Evolutionary conservation across 2,113 vertebrate genomes (phyloP), one percentile per base, ranked within the genome.

Genomic region (Anolis sagrei): DNA sequence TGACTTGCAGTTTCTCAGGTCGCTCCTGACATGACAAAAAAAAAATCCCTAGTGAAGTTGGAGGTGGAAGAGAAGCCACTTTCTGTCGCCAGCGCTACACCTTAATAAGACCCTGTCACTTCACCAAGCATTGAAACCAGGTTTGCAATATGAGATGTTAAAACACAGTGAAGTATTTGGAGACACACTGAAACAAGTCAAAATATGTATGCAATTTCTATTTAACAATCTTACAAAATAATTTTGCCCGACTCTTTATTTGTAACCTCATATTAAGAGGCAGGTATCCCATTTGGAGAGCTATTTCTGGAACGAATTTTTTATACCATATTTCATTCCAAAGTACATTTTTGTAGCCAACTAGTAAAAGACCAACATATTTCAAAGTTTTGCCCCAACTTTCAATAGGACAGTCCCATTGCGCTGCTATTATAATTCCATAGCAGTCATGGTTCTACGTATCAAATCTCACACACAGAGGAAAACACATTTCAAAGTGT

Each of bases 281-380:
- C 11, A 18, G 7, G 27, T 72, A 21, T 70, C 34, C 21, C n/a
- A 11, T 83, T 73, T 25, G 94, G 91, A 84, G 91, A 91, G 91
- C 84, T 81, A 87, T 90, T 95, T 80, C 85, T 93, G 88, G 88
- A 92, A 84, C 83, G 82, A 94, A 89, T 91, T 91, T 93, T 95
- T 88, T 94, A 94, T 94, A 95, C 96, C 94, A 93, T 85, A 91
- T 96, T 95, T 95, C 95, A 96, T 91, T 90, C 81, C 0, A 92
- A 95, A 96, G 94, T 94, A 93, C 95, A 95, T 92, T 96, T 96
- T 96, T 95, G 96, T 90, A 92, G 93, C 86, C 4, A 11, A 94
- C 91, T 92, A 94, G 91, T 95, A 96, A 96, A 96, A 94, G 91
- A 94, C 87, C 93, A 95, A 92, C 94, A 95, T 93, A 93, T 87